Conservation (phyloP, 2,797 vertebrate species). For the Aulostomus chinensis region DNA sequence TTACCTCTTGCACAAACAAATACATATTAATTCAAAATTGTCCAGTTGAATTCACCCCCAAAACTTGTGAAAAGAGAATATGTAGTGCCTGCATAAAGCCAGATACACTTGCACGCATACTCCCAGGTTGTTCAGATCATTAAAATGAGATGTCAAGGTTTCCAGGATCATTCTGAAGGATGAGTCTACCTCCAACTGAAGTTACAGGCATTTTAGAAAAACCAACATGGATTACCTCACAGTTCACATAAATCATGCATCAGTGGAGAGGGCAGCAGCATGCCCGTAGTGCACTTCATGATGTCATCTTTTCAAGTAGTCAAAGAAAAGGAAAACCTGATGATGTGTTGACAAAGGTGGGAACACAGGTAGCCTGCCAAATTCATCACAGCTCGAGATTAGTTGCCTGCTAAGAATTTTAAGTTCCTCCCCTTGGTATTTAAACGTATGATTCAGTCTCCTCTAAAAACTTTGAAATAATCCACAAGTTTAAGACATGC, state of each 20-base stretch:
- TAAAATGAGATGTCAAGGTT: constrained; percentile 46
- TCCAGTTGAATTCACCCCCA: constrained; percentile 2
- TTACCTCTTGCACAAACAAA: constrained; percentile 52
- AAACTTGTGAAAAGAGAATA: constrained; percentile 23
- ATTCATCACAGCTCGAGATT: constrained; percentile 60
- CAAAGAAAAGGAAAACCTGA: constrained; percentile 21
- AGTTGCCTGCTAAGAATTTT: constrained; percentile 43
- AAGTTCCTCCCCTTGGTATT: constrained; percentile 41
- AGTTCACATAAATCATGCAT: constrained; percentile 69
- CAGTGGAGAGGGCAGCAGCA: constrained; percentile 25
- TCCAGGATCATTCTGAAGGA: constrained; percentile 42
- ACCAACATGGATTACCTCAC: constrained; percentile 38
- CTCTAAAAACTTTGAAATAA: constrained; percentile 48
- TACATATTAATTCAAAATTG: constrained; percentile 44
- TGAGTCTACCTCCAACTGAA: constrained; percentile 34
- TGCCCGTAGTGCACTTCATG: constrained; percentile 23
- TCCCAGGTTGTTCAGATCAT: constrained; percentile 54
- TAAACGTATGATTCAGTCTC: constrained; percentile 43
- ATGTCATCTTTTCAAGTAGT: constrained; percentile 43
- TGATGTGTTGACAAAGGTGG: constrained; percentile 57
- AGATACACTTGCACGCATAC: background rate
- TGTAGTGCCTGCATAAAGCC: background rate
- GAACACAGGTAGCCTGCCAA: constrained; percentile 42
- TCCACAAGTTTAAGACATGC: constrained; percentile 39
- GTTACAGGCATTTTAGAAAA: constrained; percentile 47